Evolutionary conservation across 1,140 invertebrate species (phyloP).

Genomic region (Lanistes nyassanus): DNA sequence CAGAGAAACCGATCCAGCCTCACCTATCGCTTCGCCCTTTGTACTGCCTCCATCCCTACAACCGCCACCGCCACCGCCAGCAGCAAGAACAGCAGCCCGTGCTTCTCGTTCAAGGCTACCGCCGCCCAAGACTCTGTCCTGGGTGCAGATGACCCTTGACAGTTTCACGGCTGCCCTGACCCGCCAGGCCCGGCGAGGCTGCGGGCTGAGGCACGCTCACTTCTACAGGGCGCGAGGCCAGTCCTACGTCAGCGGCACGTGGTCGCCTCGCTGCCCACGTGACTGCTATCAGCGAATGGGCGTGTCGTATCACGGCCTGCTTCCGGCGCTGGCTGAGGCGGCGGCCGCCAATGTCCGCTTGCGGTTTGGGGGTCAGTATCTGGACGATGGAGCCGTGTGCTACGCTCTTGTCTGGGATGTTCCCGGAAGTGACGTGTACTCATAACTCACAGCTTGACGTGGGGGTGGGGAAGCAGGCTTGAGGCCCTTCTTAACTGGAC

Average conservation of each 20-base stretch:
- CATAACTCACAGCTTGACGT: no score
- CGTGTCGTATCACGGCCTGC: slow-evolving; percentile 45
- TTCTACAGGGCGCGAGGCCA: slow-evolving; percentile 36
- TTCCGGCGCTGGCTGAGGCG: slow-evolving; percentile 42
- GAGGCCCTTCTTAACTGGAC: no score
- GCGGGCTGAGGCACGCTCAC: slow-evolving; percentile 35
- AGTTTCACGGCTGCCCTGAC: slow-evolving; percentile 45
- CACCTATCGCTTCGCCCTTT: not conserved
- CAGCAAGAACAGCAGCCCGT: no score
- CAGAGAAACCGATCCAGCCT: slow-evolving; percentile 3
- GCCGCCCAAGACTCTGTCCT: slow-evolving; percentile 16
- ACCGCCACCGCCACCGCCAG: no score
- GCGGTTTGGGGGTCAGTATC: slow-evolving; percentile 38
- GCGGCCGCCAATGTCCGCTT: slow-evolving; percentile 32
- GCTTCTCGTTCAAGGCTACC: no score
- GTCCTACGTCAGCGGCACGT: slow-evolving; percentile 37
- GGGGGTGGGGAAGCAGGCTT: no score
- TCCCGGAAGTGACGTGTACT: no score
- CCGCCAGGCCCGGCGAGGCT: slow-evolving; percentile 24
- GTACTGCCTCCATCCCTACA: no score
- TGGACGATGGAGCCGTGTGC: slow-evolving; percentile 38
- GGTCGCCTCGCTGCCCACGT: slow-evolving; percentile 24
- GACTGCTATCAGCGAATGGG: slow-evolving; percentile 42
- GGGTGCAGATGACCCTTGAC: slow-evolving; percentile 37
- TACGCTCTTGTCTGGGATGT: slow-evolving; percentile 45